A percentile compares a stretch with the other conserved stretches of the same genome.
Conservation (phyloP, 2,797 vertebrate species). For the Microchirus variegatus region DNA sequence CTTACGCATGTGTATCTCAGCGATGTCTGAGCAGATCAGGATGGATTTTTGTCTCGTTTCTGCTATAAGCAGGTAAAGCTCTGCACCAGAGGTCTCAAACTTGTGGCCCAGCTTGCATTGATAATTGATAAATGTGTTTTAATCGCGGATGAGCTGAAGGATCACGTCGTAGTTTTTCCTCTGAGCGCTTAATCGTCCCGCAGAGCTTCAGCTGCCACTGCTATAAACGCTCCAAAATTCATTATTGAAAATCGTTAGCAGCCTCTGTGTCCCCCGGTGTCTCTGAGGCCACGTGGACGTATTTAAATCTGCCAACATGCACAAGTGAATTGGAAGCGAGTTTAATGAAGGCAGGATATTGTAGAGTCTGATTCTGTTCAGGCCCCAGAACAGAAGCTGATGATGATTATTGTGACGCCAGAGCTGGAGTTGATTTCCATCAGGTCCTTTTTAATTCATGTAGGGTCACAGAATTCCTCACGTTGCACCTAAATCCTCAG, state of each 20-base stretch:
- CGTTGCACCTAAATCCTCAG: not conserved
- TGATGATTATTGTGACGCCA: not conserved
- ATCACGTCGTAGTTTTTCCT: not conserved
- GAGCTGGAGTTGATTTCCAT: not conserved
- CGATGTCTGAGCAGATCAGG: too few species aligned
- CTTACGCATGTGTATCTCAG: too few species aligned
- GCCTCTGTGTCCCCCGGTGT: not conserved
- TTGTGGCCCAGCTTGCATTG: slow-evolving; percentile 4
- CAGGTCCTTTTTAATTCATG: too few species aligned
- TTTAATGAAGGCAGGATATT: not conserved
- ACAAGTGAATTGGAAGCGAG: not conserved
- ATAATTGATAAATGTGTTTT: slow-evolving; percentile 23
- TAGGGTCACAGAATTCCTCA: not conserved
- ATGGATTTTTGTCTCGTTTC: too few species aligned
- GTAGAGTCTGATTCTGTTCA: not conserved
- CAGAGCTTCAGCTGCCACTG: not conserved
- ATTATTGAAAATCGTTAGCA: slow-evolving; percentile 1
- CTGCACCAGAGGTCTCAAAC: too few species aligned
- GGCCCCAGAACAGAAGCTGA: not conserved
- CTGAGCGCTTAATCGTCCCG: not conserved
- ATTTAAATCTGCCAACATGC: not conserved
- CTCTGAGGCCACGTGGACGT: not conserved
- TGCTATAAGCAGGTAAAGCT: too few species aligned
- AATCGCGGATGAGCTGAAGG: slow-evolving; percentile 4
- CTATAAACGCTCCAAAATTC: not conserved